Base-by-base conservation (phyloP, 2,797 vertebrate species). In the Parambassis ranga region DNA sequence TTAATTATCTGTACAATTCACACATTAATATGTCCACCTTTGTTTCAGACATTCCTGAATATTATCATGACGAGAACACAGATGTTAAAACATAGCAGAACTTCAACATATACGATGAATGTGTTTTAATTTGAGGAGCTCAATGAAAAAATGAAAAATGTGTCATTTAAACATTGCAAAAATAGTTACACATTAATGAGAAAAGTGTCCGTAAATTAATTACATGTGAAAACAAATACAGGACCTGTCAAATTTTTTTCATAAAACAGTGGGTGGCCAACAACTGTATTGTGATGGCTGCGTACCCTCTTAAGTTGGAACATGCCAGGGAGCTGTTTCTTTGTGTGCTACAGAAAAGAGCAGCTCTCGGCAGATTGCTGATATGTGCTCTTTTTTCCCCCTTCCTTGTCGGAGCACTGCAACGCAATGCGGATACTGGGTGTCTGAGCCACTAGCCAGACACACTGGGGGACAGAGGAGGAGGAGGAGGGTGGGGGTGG, bases 351-450 rank as follows among this genome's bases (percentile, higher is more conserved):
- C 65, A 81, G 83, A 90, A 88, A 88, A 85, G 79, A 90, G 88
- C 82, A 89, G 86, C 33, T 79, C 83, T 77, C 63, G 77, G 80
- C 84, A 73, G 88, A 92, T 89, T 91, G 92, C 91, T 92, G 92
- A 93, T 93, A 92, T 89, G 75, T 84, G 89, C 90, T 89, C 85
- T 90, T 90, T 89, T 89, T 84, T 75, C 32, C 20, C 61, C 83
- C 82, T 81, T 88, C 85, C 85, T 87, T 67, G 49, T 82, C 82
- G 77, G 87, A 91, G 89, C 81, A 73, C 88, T 85, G 89, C 90
- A 92, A 92, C 91, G 92, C 92, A 93, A 92, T 93, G 92, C 92
- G 91, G 92, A 93, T 92, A 87, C 87, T 81, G 84, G 85, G 90
- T 91, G 91, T 89, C 90, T 88, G 86, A 91, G 90, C 86, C 89